Percentiles rank a stretch among this genome's conserved stretches.
These are phyloP conservation scores for Ectobius pallidus DNA, from an alignment of 2,888 invertebrate species.

Conservation along the genomic window DNA sequence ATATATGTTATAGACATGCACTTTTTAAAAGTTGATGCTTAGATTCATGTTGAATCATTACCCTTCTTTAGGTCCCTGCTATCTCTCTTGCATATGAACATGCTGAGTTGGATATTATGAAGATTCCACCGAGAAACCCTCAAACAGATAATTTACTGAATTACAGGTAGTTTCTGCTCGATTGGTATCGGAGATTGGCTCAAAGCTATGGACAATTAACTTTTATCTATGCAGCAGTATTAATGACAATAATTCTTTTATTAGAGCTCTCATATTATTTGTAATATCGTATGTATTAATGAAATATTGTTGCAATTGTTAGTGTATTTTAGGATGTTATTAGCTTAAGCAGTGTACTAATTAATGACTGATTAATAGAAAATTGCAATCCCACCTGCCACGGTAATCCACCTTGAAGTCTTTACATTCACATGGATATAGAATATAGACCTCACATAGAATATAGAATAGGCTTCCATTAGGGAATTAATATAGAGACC, in stretches of 20 bases:
- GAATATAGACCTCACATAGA: not conserved
- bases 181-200: conserved; percentile 13
- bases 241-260: not conserved
- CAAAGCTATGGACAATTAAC: not conserved
- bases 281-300: not conserved
- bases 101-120: conserved; percentile 64
- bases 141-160: conserved; percentile 62
- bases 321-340: conserved; percentile 14
- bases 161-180: conserved; percentile 53
- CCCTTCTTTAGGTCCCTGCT: conserved; percentile 55
- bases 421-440: conserved; percentile 28
- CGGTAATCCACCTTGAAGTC: conserved; percentile 24
- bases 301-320: not conserved
- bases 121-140: conserved; percentile 60
- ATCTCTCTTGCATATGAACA: conserved; percentile 63
- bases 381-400: conserved; percentile 30
- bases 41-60: not conserved
- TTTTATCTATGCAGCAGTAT: not conserved
- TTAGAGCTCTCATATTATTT: not conserved
- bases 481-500: conserved; percentile 11
- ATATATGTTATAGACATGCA: not conserved
- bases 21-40: not conserved
- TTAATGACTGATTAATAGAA: not conserved
- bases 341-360: conserved; percentile 14
- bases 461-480: conserved; percentile 13